Evolutionary conservation across 2,797 vertebrate genomes (phyloP).

Genomic region (Cuniculus paca): DNA sequence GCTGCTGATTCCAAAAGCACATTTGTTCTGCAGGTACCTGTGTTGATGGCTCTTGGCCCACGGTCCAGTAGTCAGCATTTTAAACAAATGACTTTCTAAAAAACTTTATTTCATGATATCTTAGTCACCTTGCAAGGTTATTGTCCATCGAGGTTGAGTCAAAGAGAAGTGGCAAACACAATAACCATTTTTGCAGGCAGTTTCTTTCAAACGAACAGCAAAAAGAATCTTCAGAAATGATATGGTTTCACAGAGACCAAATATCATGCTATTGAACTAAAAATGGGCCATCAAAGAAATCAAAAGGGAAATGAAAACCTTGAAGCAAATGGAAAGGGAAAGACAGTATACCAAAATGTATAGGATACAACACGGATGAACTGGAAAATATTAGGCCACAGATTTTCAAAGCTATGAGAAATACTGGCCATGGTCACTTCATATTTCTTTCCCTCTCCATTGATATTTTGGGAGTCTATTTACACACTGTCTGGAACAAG

Average conservation of each 20-base stretch:
- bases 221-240: background rate
- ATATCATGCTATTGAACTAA: background rate
- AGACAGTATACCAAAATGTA: background rate
- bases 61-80: constrained; percentile 27
- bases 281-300: background rate
- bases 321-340: background rate
- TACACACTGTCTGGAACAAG: background rate
- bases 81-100: constrained; percentile 57
- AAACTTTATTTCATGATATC: constrained; percentile 59
- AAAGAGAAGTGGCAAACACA: constrained; percentile 23
- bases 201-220: background rate
- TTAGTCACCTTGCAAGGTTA: constrained; percentile 68
- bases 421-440: background rate
- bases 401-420: background rate
- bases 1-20: constrained; percentile 64
- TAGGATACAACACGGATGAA: background rate
- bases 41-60: constrained; percentile 2
- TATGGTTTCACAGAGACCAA: background rate
- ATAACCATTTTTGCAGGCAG: background rate
- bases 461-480: constrained; percentile 18
- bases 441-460: background rate
- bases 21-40: constrained; percentile 50
- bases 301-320: background rate
- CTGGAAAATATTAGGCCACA: background rate
- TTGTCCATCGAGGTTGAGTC: constrained; percentile 45